phyloP scores from a whole-genome alignment of 1,140 invertebrate species.

The Drosophila trapezifrons region DNA sequence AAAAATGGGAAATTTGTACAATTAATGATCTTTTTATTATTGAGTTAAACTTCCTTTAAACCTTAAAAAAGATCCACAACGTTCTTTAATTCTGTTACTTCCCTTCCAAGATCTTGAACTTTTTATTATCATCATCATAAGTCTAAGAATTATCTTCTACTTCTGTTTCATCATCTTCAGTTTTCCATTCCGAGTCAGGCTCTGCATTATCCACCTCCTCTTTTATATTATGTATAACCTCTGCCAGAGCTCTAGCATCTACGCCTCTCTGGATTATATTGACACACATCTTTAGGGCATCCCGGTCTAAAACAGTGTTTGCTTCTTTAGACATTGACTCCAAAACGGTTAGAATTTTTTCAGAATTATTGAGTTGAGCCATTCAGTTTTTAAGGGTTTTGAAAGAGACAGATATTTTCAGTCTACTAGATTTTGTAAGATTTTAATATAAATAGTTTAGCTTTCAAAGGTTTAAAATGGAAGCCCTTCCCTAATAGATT shows the following conservation, averaged over 20 bases:
- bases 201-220: background rate
- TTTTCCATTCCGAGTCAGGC: background rate
- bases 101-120: background rate
- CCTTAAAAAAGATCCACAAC: too few species aligned
- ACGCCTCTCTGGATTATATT: slow-evolving; percentile 30
- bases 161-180: background rate
- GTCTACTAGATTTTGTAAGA: background rate
- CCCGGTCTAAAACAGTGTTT: slow-evolving; percentile 30
- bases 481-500: background rate
- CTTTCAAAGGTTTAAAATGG: too few species aligned
- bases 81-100: too few species aligned
- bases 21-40: too few species aligned
- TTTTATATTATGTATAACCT: slow-evolving; percentile 16
- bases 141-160: background rate
- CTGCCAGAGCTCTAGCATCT: background rate
- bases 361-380: slow-evolving; percentile 2
- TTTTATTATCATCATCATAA: background rate
- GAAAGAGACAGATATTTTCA: background rate
- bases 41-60: too few species aligned
- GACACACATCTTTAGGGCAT: slow-evolving; percentile 25
- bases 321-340: slow-evolving; percentile 14
- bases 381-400: background rate
- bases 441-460: too few species aligned
- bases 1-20: background rate
- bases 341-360: slow-evolving; percentile 6